Evolutionary conservation across 2,113 vertebrate genomes (phyloP).

Genomic region (Ictalurus furcatus): DNA sequence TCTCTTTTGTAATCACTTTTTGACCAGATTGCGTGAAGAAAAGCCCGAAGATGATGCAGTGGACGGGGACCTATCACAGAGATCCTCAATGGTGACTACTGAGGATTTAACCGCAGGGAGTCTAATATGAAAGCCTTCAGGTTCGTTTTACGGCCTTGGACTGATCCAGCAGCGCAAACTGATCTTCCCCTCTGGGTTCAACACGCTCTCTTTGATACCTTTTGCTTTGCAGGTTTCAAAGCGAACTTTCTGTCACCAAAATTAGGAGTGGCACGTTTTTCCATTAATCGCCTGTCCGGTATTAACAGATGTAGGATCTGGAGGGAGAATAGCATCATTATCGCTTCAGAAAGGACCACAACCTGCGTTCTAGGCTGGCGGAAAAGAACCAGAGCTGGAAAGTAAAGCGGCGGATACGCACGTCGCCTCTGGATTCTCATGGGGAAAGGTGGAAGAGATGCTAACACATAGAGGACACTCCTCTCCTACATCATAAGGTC

Average conservation of each 20-base stretch:
- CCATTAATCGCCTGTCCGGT: neutral
- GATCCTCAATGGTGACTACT: neutral
- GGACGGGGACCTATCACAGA: neutral
- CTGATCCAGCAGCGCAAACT: neutral
- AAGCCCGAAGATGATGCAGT: neutral
- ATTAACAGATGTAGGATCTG: neutral
- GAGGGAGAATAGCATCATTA: neutral
- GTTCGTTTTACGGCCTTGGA: neutral
- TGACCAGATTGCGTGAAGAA: neutral
- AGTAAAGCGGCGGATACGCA: neutral
- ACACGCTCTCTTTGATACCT: neutral
- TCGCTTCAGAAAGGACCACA: neutral
- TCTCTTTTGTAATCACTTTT: neutral
- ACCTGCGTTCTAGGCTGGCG: neutral
- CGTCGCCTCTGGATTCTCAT: neutral
- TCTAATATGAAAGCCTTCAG: neutral
- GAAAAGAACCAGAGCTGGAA: neutral
- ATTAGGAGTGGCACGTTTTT: neutral
- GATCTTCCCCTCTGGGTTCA: neutral
- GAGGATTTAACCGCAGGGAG: neutral
- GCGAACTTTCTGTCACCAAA: neutral
- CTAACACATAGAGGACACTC: slow-evolving; percentile 11
- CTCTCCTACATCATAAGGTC: neutral
- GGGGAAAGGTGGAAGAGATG: slow-evolving; percentile 3
- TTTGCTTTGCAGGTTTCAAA: neutral